Conservation (phyloP, 2,113 vertebrate genomes). For the Tamias sibiricus region DNA sequence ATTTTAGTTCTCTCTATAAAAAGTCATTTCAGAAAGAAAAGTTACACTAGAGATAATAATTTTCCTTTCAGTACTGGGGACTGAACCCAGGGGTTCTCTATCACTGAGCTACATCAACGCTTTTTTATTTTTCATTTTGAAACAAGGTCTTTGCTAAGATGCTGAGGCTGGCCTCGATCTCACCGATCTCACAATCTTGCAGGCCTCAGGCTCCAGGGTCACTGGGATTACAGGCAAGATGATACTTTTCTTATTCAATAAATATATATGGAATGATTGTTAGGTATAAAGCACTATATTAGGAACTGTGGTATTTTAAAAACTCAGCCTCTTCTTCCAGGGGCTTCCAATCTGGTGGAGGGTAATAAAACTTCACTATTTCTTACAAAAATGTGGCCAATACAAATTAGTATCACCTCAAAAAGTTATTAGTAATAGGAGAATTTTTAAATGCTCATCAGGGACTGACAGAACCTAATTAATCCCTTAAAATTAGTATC, state of each 20-base stretch:
- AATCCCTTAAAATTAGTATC: not conserved
- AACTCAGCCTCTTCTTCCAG: not conserved
- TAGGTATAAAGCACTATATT: constrained; percentile 21
- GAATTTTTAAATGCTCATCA: constrained; percentile 20
- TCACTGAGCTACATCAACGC: not conserved
- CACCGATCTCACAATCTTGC: not conserved
- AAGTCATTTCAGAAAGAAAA: constrained; percentile 21
- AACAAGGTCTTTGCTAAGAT: not conserved
- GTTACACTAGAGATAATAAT: not conserved
- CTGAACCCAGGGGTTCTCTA: not conserved
- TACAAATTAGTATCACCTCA: constrained; percentile 26
- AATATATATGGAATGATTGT: constrained; percentile 1
- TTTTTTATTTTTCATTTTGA: not conserved
- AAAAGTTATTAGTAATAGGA: constrained; percentile 48
- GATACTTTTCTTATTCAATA: not conserved
- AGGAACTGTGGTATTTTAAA: constrained; percentile 4
- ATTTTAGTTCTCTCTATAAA: not conserved
- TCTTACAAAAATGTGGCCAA: constrained; percentile 13
- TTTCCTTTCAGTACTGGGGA: not conserved
- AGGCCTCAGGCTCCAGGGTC: not conserved
- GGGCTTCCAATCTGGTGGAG: not conserved
- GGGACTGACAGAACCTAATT: constrained; percentile 19
- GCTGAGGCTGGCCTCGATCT: not conserved
- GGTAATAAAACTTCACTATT: not conserved
- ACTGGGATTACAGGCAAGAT: not conserved